Conservation (phyloP, 2,797 vertebrate genomes). For the Phataginus tetradactyla region DNA sequence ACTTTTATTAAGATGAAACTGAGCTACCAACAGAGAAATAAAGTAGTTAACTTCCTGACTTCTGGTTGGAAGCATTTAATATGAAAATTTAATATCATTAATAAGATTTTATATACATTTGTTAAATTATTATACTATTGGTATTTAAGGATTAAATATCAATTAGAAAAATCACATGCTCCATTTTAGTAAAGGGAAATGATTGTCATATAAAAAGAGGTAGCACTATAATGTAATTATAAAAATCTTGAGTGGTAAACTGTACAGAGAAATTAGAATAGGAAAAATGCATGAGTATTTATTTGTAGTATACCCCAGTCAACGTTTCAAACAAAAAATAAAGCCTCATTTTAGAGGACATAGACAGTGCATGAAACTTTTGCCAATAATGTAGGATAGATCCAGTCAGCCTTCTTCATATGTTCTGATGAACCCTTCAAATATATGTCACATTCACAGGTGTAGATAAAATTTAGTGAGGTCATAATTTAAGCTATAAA, state of each 20-base stretch:
- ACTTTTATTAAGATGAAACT: neutral
- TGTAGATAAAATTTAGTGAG: constrained; percentile 1
- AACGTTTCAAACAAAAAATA: constrained; percentile 30
- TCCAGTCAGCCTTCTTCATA: neutral
- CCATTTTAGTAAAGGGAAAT: neutral
- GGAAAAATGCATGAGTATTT: constrained; percentile 48
- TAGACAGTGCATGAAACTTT: neutral
- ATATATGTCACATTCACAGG: neutral
- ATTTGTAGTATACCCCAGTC: constrained; percentile 2
- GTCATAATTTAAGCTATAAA: neutral
- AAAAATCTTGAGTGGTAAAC: neutral
- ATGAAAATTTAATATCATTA: neutral
- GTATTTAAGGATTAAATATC: neutral
- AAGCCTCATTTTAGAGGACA: neutral
- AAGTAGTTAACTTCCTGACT: neutral
- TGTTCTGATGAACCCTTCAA: neutral
- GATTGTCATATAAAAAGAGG: neutral
- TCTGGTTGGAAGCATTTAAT: neutral
- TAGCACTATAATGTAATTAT: neutral
- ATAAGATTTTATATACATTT: neutral
- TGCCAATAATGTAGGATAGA: constrained; percentile 45
- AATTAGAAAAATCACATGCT: neutral
- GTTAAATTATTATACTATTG: neutral
- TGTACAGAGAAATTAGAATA: constrained; percentile 43
- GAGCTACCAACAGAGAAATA: neutral